A percentile compares a stretch with the other conserved stretches of the same genome.
phyloP scores from a whole-genome alignment of 2,888 invertebrate species.

The Craniophora ligustri region DNA sequence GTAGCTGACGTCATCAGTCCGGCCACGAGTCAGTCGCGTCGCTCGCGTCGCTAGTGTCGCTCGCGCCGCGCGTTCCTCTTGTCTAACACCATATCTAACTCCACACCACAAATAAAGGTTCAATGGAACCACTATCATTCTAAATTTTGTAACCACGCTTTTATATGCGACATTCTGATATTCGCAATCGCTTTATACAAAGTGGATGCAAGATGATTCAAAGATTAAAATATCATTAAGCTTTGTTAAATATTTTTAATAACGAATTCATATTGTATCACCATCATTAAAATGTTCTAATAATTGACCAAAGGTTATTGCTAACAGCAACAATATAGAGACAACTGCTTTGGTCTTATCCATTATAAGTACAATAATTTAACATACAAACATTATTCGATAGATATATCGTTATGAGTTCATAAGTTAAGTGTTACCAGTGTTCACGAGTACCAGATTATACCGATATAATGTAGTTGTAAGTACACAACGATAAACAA shows the following conservation, averaged over 20 bases:
- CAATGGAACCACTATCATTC: conserved; percentile 15
- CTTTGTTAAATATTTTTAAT: conserved; percentile 73
- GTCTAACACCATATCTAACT: conserved; percentile 21
- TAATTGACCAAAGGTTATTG: conserved; percentile 88
- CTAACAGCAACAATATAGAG: conserved; percentile 81
- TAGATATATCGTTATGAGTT: conserved; percentile 64
- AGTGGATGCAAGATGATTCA: conserved; percentile 50
- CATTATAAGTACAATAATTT: conserved; percentile 79
- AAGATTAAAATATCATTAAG: conserved; percentile 75
- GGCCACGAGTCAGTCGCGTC: neutral
- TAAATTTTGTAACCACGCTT: conserved; percentile 5
- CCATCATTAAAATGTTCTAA: conserved; percentile 81
- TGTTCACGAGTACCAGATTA: conserved; percentile 63
- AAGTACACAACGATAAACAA: conserved; percentile 74
- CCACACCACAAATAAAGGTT: conserved; percentile 38
- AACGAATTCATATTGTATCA: conserved; percentile 77
- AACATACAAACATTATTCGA: conserved; percentile 70
- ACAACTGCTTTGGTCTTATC: conserved; percentile 84
- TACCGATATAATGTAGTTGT: conserved; percentile 67
- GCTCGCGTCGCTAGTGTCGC: conserved; percentile 5
- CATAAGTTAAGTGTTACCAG: conserved; percentile 64
- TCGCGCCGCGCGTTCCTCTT: conserved; percentile 5
- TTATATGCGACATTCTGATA: conserved; percentile 12
- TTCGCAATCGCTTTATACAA: conserved; percentile 39
- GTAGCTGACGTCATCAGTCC: conserved; percentile 47